Conservation (phyloP, 2,888 invertebrate genomes). For the Notocelia uddmanniana region DNA sequence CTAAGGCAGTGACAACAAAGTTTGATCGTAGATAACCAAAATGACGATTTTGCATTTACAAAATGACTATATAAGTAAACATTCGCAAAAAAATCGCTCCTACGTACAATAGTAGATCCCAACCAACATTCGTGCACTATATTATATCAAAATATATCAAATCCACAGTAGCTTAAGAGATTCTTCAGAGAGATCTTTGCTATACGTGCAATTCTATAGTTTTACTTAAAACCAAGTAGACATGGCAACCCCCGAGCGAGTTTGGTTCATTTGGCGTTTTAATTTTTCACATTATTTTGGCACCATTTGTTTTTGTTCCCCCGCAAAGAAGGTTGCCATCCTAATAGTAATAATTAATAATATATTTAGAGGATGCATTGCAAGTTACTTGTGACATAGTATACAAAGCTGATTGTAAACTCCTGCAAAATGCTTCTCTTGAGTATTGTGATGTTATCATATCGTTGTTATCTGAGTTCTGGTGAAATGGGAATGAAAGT, state of each 20-base stretch:
- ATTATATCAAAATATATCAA: constrained; percentile 44
- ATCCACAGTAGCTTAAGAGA: constrained; percentile 58
- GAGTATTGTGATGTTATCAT: constrained; percentile 40
- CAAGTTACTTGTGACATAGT: constrained; percentile 13
- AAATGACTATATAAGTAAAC: constrained; percentile 35
- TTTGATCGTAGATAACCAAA: constrained; percentile 59
- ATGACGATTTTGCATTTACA: constrained; percentile 40
- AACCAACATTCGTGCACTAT: constrained; percentile 39
- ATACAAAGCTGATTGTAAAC: constrained; percentile 8
- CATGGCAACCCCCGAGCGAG: constrained; percentile 17
- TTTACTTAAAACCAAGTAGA: constrained; percentile 29
- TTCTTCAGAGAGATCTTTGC: constrained; percentile 61
- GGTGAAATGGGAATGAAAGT: constrained; percentile 12
- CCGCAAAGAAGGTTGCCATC: constrained; percentile 7
- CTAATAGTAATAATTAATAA: too few species aligned
- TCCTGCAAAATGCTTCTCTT: constrained; percentile 11
- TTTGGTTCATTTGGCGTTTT: constrained; percentile 30
- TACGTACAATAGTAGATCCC: constrained; percentile 31
- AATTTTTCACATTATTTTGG: constrained; percentile 33
- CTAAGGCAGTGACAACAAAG: constrained; percentile 83
- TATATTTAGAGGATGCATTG: constrained; percentile 22
- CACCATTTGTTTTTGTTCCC: constrained; percentile 34
- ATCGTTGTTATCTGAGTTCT: constrained; percentile 18
- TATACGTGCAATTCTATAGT: constrained; percentile 38
- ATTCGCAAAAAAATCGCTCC: constrained; percentile 21